Evolutionary conservation across 2,797 vertebrate genomes (phyloP).

Genomic region (Semaprochilodus insignis): DNA sequence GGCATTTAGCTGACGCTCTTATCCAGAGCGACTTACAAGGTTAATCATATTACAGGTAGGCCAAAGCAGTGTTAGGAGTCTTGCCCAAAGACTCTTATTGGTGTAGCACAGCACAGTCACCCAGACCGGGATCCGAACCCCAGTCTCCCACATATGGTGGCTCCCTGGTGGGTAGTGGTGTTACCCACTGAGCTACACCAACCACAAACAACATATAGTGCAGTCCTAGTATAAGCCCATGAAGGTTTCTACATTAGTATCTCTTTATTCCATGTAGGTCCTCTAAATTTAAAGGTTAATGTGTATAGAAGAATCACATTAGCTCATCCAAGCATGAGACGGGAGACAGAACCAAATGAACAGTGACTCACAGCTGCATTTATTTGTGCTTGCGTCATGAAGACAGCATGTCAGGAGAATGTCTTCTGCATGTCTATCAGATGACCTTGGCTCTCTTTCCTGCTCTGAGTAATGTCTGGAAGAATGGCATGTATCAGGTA

Average conservation of each 20-base stretch:
- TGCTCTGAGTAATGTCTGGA: neutral
- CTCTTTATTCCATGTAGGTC: neutral
- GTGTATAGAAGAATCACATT: slow-evolving; percentile 3
- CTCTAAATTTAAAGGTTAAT: neutral
- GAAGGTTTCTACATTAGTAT: neutral
- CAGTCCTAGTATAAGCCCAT: neutral
- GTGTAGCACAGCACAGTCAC: no score
- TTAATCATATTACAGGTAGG: no score
- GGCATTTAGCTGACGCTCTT: no score
- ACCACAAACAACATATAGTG: neutral
- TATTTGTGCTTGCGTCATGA: neutral
- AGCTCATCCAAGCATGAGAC: slow-evolving; percentile 1
- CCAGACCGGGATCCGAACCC: no score
- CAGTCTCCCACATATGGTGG: no score
- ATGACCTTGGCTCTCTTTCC: neutral
- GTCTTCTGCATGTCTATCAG: slow-evolving; percentile 2
- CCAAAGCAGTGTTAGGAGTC: no score
- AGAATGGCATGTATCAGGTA: neutral
- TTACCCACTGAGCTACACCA: no score
- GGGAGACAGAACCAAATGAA: neutral
- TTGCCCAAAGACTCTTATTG: no score
- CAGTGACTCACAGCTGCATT: neutral
- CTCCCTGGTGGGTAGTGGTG: no score
- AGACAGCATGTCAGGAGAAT: neutral
- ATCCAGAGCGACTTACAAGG: no score